These are phyloP conservation scores for Clostera curtula DNA, from an alignment of 2,888 invertebrate genomes.

Conservation along the genomic window DNA sequence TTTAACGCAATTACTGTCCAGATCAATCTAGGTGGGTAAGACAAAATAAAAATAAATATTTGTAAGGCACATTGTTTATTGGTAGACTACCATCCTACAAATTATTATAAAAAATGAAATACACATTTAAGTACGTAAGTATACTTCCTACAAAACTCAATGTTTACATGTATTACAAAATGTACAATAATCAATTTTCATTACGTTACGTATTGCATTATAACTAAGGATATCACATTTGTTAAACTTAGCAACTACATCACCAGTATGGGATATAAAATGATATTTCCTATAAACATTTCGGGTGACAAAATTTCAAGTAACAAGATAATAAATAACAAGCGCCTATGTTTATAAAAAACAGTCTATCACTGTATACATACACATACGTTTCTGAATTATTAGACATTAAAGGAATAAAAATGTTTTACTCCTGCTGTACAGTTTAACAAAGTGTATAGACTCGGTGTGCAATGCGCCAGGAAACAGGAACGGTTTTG, in stretches of 20 bases:
- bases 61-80: slow-evolving; percentile 43
- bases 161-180: slow-evolving; percentile 11
- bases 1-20: slow-evolving; percentile 15
- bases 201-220: slow-evolving; percentile 17
- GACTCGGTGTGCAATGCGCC: no score
- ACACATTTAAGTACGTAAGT: slow-evolving; percentile 14
- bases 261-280: no score
- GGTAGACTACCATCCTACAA: slow-evolving; percentile 34
- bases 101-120: slow-evolving; percentile 17
- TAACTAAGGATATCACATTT: slow-evolving; percentile 23
- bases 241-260: slow-evolving; percentile 8
- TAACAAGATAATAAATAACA: no score
- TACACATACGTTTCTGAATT: no score
- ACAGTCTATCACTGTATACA: no score
- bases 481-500: no score
- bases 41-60: slow-evolving; percentile 8
- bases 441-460: no score
- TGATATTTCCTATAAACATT: no score
- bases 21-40: neutral
- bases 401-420: no score
- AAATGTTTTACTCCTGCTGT: no score
- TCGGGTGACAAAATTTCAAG: no score
- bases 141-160: slow-evolving; percentile 16
- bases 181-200: slow-evolving; percentile 14
- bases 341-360: no score